Base-by-base conservation (phyloP, 2,797 vertebrate species). In the Sylvia borin region DNA sequence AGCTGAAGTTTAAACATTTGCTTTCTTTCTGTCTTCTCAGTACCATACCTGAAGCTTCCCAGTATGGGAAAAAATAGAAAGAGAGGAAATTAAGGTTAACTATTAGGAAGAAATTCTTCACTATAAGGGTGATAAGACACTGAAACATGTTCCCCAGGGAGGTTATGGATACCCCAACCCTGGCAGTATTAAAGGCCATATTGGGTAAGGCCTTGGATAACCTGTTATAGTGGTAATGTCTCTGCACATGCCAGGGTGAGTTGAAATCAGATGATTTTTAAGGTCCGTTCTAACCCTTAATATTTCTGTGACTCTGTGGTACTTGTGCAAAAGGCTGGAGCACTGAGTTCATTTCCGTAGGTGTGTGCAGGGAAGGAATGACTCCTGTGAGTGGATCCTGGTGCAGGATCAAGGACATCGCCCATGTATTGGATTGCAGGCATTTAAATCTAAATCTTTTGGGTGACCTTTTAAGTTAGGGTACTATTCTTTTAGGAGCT, bases 401-500 rank as follows among this genome's bases (percentile, higher is more conserved):
- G 50, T 73, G 62, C 51, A 84, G 36, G 57, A 88, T 90, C 66
- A 62, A 81, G 71, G 70, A 60, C 20, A 17, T 87, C 83, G 53
- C 18, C 57, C 15, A 3, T 50, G 22, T 85, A 67, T 57, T 71
- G 60, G 21, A 57, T 94, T 91, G 62, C 65, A 91, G 38, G 16
- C 64, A n/a, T 91, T 93, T 92, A 87, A 83, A 89, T 85, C 66
- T 66, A 53, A 91, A 68, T 85, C 66, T 84, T 95, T 81, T 55
- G 45, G 8, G 27, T 75, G 61, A 83, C 76, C 75, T 89, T 62
- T 57, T 83, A 70, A 91, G 43, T 74, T 65, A 68, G 25, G 22
- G 34, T 72, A 72, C 70, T 95, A 66, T 82, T 90, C 82, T 88
- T 88, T 85, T 73, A 95, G 82, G 73, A 94, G 76, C 79, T 86